Evolutionary conservation across 1,140 invertebrate genomes (phyloP).

Genomic region (Whitmania pigra): DNA sequence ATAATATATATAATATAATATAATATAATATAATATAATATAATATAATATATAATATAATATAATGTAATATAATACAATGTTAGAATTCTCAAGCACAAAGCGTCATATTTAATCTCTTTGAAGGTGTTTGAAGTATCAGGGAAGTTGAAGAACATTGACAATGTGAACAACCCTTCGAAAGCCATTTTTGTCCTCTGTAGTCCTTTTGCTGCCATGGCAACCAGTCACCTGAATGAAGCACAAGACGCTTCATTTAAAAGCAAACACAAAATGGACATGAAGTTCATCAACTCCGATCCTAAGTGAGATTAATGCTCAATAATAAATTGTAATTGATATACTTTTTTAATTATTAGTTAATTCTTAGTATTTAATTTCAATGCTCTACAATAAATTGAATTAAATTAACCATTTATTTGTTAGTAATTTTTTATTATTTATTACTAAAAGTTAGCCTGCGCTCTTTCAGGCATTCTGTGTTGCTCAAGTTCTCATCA

Average conservation of each 20-base stretch:
- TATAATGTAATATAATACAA: too few species aligned
- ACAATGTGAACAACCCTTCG: too few species aligned
- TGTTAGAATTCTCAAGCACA: too few species aligned
- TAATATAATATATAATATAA: too few species aligned
- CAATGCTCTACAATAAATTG: not conserved
- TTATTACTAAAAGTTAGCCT: not conserved
- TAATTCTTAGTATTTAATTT: not conserved
- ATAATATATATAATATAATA: too few species aligned
- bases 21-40: not conserved
- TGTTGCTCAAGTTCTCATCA: not conserved
- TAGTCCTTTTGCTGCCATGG: not conserved
- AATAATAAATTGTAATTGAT: not conserved
- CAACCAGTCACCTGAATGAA: not conserved
- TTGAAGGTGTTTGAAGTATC: too few species aligned
- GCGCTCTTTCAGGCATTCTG: not conserved
- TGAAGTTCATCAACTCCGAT: not conserved
- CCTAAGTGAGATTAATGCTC: not conserved
- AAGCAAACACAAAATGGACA: constrained; percentile 10
- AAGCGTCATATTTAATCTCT: too few species aligned
- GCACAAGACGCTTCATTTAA: not conserved
- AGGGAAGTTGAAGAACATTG: too few species aligned
- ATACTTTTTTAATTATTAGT: not conserved
- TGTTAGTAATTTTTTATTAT: not conserved
- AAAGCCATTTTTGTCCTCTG: not conserved
- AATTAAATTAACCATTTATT: not conserved